Evolutionary conservation across 2,113 vertebrate genomes (phyloP).

Genomic region (Albula goreensis): DNA sequence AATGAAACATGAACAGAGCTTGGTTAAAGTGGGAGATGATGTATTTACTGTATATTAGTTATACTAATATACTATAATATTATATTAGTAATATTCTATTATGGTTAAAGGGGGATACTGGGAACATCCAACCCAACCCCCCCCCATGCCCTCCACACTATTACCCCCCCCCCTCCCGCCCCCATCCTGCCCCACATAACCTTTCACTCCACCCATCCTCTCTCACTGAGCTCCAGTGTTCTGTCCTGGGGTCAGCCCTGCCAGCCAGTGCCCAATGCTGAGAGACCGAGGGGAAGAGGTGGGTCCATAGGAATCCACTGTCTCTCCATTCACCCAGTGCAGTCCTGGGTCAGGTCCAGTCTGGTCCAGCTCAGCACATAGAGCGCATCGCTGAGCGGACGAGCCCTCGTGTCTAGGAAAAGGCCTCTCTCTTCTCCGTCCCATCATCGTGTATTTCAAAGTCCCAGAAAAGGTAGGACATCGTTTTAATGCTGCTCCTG

Average conservation of each 20-base stretch:
- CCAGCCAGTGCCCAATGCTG: not conserved
- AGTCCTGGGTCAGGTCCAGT: not conserved
- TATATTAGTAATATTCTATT: too few species aligned
- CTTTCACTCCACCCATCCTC: not conserved
- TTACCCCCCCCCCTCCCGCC: too few species aligned
- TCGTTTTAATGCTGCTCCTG: not conserved
- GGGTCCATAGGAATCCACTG: not conserved
- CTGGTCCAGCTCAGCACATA: not conserved
- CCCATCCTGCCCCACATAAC: not conserved
- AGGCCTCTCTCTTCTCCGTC: not conserved
- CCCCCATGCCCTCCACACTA: too few species aligned
- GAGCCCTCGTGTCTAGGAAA: not conserved
- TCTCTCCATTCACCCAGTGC: not conserved
- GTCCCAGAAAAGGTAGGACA: not conserved
- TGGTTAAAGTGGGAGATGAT: too few species aligned
- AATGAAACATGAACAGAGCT: too few species aligned
- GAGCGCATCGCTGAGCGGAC: not conserved
- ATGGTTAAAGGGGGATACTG: too few species aligned
- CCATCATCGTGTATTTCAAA: not conserved
- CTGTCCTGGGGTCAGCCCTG: not conserved
- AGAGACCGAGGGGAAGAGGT: not conserved
- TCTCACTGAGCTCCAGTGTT: not conserved
- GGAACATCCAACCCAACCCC: not conserved
- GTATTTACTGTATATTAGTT: too few species aligned
- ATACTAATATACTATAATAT: too few species aligned